Evolutionary conservation across 1,140 invertebrate genomes (phyloP), one percentile per base, ranked within the genome.

Genomic region (Vanessa tameamea): DNA sequence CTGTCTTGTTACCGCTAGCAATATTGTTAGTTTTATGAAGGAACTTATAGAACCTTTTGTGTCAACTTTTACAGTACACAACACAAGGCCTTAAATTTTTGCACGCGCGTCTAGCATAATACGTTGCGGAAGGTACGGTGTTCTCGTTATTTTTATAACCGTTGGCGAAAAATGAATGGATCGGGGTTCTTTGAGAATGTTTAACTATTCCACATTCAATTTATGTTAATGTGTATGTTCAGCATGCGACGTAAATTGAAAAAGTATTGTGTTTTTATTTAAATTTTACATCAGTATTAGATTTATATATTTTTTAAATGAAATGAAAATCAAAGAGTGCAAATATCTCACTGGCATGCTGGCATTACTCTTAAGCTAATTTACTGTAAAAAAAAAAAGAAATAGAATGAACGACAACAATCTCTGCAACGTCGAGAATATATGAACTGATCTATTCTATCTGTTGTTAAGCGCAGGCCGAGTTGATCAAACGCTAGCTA

Each of bases 21-120:
- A 87, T 89, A 87, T 91, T 90, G 87, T 91, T 91, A 91, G 84
- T 87, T 91, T 89, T 91, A 90, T 90, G 88, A 89, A 85, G 84
- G 76, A 87, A 84, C 82, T 83, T 78, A 82, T 78, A 77, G 78
- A 85, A 88, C 81, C 83, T 83, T 87, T 88, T 89, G 87, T 87
- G 78, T 75, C 73, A 80, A 79, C 78, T 88, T 86, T 88, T 82
- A 82, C 82, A 82, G 75, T 78, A 79, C 76, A 83, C 78, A 78
- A 79, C 78, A 77, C 79, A 80, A 76, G 68, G 68, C 78, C 74
- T 80, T 77, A 77, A 78, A 82, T 80, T 79, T 81, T 76, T 75
- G 59, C 71, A 77, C 61, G 73, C 47, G 47, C 55, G 51, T 65
- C 31, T 61, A 43, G 43, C 37, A 31, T 26, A 47, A 61, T 69